Evolutionary conservation across 2,113 vertebrate genomes (phyloP).

Genomic region (Thalassarche chlororhynchos): DNA sequence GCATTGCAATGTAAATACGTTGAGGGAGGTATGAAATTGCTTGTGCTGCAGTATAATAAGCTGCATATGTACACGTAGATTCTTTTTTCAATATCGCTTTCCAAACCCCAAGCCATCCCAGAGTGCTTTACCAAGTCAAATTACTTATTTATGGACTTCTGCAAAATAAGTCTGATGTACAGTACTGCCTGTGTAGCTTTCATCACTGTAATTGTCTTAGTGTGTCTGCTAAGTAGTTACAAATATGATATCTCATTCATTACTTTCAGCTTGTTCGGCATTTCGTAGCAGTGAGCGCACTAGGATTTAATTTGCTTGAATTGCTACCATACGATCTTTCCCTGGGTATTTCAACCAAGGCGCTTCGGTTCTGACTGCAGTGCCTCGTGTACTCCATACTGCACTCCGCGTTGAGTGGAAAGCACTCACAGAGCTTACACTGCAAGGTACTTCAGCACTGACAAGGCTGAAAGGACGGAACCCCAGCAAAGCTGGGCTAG

Average conservation of each 20-base stretch:
- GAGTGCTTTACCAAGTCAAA: background rate
- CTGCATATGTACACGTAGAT: background rate
- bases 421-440: accelerated
- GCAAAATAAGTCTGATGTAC: background rate
- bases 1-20: background rate
- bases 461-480: background rate
- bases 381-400: accelerated
- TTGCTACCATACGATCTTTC: background rate
- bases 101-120: background rate
- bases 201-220: background rate
- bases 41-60: background rate
- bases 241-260: background rate
- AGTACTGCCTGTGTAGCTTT: background rate
- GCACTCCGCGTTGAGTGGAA: accelerated
- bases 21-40: background rate
- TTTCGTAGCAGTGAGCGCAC: accelerated
- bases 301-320: background rate
- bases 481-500: background rate
- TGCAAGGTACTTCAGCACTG: background rate
- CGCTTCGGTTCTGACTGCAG: background rate
- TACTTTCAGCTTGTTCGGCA: background rate
- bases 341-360: background rate
- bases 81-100: background rate
- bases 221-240: background rate
- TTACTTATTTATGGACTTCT: background rate